Evolutionary conservation across 64 coral and sea anemone species (phyloP).

Genomic region (Pachyseris speciosa): DNA sequence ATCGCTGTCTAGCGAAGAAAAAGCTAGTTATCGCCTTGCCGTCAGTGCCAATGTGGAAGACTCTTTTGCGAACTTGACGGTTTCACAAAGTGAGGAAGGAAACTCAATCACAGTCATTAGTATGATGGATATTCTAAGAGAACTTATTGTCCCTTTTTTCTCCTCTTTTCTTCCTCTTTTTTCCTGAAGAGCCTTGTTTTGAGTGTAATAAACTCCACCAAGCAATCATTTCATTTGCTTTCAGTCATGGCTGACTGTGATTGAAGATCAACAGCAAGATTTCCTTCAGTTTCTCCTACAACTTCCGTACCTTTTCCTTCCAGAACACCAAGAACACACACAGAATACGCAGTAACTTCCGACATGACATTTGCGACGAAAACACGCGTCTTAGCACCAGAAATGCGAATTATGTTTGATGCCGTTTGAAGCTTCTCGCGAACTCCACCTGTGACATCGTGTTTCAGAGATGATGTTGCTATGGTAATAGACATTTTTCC

Average conservation of each 20-base stretch:
- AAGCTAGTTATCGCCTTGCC: too few relatives aligned
- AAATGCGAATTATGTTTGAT: constrained; percentile 69
- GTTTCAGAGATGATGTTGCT: constrained; percentile 67
- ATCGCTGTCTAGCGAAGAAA: too few relatives aligned
- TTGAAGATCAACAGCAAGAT: too few relatives aligned
- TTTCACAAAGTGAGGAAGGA: too few relatives aligned
- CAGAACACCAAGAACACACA: constrained; percentile 40
- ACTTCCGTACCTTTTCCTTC: constrained; percentile 60
- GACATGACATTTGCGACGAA: constrained; percentile 76
- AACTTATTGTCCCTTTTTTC: too few relatives aligned
- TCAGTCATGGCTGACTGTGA: not conserved
- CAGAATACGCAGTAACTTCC: constrained; percentile 45
- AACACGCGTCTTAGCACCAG: constrained; percentile 59
- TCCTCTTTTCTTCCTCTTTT: too few relatives aligned
- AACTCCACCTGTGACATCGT: constrained; percentile 90
- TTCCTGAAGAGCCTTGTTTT: too few relatives aligned
- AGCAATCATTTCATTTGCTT: not conserved
- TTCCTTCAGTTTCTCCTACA: not conserved
- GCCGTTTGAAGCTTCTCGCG: constrained; percentile 78
- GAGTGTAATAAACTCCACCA: too few relatives aligned
- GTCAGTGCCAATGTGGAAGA: too few relatives aligned
- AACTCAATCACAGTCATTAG: too few relatives aligned
- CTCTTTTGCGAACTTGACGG: too few relatives aligned
- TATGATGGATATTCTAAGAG: too few relatives aligned
- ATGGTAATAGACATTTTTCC: constrained; percentile 58